phyloP scores from a whole-genome alignment of 2,113 vertebrate genomes.

The Piprites chloris region DNA sequence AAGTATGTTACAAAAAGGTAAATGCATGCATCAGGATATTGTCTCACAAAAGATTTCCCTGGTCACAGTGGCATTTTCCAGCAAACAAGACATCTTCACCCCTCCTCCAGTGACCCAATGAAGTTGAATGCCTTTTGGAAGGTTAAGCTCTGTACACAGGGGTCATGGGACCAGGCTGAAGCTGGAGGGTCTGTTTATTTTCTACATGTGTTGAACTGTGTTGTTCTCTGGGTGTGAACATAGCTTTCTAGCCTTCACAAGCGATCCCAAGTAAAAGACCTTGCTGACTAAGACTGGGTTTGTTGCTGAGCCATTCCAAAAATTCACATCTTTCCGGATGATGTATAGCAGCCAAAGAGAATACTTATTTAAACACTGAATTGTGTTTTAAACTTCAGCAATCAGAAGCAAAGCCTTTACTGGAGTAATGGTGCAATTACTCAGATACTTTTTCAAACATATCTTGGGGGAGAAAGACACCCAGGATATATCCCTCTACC shows the following conservation, averaged over 20 bases:
- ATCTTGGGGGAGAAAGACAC: rapidly evolving
- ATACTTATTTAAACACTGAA: neutral
- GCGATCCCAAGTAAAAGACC: neutral
- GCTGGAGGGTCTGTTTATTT: slow-evolving; percentile 44
- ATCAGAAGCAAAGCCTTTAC: neutral
- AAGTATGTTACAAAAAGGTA: neutral
- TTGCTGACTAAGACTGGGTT: neutral
- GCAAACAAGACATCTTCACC: slow-evolving; percentile 20
- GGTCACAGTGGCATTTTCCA: slow-evolving; percentile 14
- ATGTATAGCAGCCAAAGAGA: neutral
- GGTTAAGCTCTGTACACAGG: slow-evolving; percentile 45
- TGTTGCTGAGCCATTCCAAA: neutral
- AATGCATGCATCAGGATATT: slow-evolving; percentile 4
- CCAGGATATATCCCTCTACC: neutral
- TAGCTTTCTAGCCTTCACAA: slow-evolving; percentile 17
- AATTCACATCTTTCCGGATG: neutral
- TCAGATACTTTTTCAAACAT: neutral
- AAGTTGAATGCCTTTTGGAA: slow-evolving; percentile 46
- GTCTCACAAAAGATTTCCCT: neutral
- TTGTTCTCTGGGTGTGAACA: slow-evolving; percentile 33
- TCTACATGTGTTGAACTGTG: slow-evolving; percentile 34
- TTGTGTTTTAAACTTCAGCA: neutral
- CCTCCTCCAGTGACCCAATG: neutral
- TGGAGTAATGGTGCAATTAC: neutral
- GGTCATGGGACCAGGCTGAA: slow-evolving; percentile 54